Conservation (phyloP, 2,797 vertebrate species). For the Mormyrus hasselquistii region DNA sequence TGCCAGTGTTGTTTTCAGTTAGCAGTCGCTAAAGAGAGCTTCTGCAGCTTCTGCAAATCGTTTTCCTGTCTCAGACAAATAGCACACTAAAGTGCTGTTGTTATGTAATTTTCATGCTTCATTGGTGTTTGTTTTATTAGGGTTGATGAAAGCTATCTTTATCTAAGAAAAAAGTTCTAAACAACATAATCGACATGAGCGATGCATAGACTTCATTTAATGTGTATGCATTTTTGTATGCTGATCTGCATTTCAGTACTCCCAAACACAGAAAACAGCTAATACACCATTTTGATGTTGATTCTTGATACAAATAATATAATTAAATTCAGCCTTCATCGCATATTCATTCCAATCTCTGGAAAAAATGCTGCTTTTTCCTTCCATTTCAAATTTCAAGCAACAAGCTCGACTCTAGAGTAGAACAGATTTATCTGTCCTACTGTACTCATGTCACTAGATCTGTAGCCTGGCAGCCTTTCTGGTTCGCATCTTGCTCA, state of each 20-base stretch:
- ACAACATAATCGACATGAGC: background rate
- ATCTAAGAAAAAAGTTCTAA: background rate
- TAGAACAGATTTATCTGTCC: constrained; percentile 21
- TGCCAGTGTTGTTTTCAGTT: constrained; percentile 37
- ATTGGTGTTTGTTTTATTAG: background rate
- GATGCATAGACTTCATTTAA: constrained; percentile 10
- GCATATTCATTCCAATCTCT: constrained; percentile 32
- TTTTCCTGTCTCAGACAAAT: constrained; percentile 22
- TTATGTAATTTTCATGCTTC: constrained; percentile 38
- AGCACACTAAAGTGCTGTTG: constrained; percentile 24
- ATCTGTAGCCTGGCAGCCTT: background rate
- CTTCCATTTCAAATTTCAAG: constrained; percentile 40
- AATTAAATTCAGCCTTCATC: constrained; percentile 20
- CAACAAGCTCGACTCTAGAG: constrained; percentile 29
- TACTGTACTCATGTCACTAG: background rate
- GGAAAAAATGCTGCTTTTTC: constrained; percentile 48
- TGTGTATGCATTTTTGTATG: constrained; percentile 1
- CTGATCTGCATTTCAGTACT: background rate
- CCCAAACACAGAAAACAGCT: background rate
- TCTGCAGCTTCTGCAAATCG: background rate
- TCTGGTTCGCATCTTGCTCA: background rate
- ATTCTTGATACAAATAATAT: background rate
- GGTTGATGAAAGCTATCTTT: background rate
- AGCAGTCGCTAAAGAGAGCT: background rate
- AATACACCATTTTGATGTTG: background rate